These are phyloP conservation scores for Machimus atricapillus DNA, from an alignment of 2,888 invertebrate genomes.

Conservation along the genomic window DNA sequence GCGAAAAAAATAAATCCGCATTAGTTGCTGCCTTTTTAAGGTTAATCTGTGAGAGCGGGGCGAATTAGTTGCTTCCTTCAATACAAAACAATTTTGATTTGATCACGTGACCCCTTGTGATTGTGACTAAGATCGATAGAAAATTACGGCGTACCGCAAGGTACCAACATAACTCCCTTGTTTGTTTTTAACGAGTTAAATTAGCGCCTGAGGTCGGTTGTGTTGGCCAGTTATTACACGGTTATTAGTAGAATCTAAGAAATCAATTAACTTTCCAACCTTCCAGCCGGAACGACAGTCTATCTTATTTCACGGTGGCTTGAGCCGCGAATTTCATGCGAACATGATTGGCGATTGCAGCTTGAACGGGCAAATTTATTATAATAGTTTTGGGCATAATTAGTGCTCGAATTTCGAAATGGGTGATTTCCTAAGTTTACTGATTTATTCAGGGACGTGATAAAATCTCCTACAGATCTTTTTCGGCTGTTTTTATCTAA, in stretches of 20 bases:
- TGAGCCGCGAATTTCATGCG: neutral
- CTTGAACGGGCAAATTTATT: neutral
- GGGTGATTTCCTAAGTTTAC: neutral
- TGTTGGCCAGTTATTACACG: slow-evolving; percentile 3
- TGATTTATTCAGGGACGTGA: neutral
- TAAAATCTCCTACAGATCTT: neutral
- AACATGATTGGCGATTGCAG: slow-evolving; percentile 20
- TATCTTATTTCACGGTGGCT: slow-evolving; percentile 34
- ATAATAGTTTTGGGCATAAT: slow-evolving; percentile 14
- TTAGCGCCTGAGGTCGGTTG: neutral
- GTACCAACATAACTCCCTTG: neutral
- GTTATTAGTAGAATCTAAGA: slow-evolving; percentile 22
- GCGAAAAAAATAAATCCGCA: neutral
- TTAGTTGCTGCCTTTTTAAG: slow-evolving; percentile 10
- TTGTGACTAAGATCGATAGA: neutral
- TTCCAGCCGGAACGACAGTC: neutral
- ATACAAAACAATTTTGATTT: neutral
- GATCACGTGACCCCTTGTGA: neutral
- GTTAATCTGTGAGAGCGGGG: slow-evolving; percentile 12
- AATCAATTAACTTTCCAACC: slow-evolving; percentile 33
- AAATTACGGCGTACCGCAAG: neutral
- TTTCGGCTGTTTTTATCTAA: neutral
- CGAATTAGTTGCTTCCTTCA: neutral
- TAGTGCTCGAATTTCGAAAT: slow-evolving; percentile 2
- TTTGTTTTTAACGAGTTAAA: neutral